Evolutionary conservation across 2,113 vertebrate species (phyloP).

Genomic region (Tinamus guttatus): DNA sequence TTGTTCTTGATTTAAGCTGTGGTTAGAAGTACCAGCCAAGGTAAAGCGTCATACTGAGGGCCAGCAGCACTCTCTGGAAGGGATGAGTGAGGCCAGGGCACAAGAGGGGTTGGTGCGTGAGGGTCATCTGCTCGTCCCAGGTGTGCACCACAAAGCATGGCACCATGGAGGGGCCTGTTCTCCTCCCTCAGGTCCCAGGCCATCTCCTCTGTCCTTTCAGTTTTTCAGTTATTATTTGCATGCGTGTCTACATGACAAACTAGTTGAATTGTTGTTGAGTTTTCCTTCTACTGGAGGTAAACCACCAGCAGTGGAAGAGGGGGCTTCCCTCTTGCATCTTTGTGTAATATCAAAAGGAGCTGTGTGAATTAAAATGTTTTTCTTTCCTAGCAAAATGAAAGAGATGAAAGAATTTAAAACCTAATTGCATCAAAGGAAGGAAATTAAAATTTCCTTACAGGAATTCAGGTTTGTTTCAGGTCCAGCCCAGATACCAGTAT

Average conservation of each 20-base stretch:
- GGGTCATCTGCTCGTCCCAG: not conserved
- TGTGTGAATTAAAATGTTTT: not conserved
- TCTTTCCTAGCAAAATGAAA: not conserved
- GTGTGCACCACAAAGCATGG: not conserved
- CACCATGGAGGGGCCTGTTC: not conserved
- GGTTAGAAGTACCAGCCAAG: not conserved
- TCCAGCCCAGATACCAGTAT: constrained; percentile 49
- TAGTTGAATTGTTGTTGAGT: not conserved
- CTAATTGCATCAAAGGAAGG: constrained; percentile 35
- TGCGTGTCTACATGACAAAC: not conserved
- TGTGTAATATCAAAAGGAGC: not conserved
- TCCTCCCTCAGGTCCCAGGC: not conserved
- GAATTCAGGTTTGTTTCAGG: constrained; percentile 51
- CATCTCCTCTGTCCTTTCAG: not conserved
- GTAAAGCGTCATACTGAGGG: not conserved
- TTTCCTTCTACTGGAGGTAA: not conserved
- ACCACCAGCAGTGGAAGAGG: not conserved
- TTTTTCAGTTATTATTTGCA: not conserved
- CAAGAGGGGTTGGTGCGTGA: not conserved
- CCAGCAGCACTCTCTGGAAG: not conserved
- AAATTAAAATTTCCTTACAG: constrained; percentile 38
- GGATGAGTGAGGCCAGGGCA: not conserved
- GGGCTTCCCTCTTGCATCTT: not conserved
- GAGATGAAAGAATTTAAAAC: constrained; percentile 40
- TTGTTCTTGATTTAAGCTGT: not conserved